Evolutionary conservation across 2,888 invertebrate species (phyloP).

Genomic region (Drosophila multiciliata): DNA sequence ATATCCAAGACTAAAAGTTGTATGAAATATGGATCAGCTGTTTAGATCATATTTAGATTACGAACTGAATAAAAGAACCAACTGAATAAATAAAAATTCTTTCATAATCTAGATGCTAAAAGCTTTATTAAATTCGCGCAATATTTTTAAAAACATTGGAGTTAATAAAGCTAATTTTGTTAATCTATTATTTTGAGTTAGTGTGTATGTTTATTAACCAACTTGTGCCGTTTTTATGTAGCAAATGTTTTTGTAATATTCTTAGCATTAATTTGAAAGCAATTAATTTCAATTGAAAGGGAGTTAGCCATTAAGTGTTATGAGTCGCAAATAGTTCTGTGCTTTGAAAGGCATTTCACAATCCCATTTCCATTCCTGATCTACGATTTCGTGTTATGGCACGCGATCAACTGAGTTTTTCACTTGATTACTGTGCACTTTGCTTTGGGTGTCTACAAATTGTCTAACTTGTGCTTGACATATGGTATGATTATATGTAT

Average conservation of each 20-base stretch:
- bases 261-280: constrained; percentile 44
- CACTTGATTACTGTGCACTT: neutral
- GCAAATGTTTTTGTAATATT: constrained; percentile 11
- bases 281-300: constrained; percentile 70
- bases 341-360: constrained; percentile 15
- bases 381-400: neutral
- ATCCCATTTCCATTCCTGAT: constrained; percentile 15
- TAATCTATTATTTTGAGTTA: neutral
- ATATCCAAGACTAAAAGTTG: neutral
- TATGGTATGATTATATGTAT: constrained; percentile 4
- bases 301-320: constrained; percentile 24
- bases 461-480: constrained; percentile 34
- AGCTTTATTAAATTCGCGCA: neutral
- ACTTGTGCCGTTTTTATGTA: neutral
- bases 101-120: neutral
- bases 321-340: constrained; percentile 10
- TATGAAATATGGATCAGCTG: neutral
- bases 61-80: neutral
- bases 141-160: neutral
- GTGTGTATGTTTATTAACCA: neutral
- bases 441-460: constrained; percentile 1
- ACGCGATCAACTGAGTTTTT: constrained; percentile 14
- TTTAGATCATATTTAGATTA: neutral
- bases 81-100: neutral
- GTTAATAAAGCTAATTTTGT: neutral